Percentiles rank a stretch among this genome's conserved stretches.
Evolutionary conservation across 2,113 vertebrate species (phyloP).

Genomic region (Equus przewalskii): DNA sequence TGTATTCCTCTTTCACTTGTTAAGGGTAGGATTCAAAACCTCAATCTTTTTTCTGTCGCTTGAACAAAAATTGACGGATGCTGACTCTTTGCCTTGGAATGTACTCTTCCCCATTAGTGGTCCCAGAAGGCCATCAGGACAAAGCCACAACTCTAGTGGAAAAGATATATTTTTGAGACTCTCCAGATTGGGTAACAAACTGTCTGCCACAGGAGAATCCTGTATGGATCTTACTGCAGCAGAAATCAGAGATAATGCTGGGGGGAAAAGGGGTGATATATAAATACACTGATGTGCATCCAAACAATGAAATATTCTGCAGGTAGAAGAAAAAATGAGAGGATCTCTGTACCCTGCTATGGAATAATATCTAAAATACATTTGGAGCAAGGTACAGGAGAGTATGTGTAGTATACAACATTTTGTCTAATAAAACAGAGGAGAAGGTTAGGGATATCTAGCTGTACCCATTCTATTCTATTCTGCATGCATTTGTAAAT

Average conservation of each 20-base stretch:
- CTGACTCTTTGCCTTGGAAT: neutral
- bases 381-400: neutral
- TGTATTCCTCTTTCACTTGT: neutral
- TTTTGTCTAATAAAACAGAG: neutral
- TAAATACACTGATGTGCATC: neutral
- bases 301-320: neutral
- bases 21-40: neutral
- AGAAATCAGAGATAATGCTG: neutral
- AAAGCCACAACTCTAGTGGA: neutral
- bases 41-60: neutral
- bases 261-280: neutral
- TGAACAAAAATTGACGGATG: neutral
- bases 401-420: neutral
- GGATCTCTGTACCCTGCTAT: neutral
- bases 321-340: neutral
- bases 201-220: neutral
- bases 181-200: neutral
- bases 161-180: neutral
- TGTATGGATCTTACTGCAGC: neutral
- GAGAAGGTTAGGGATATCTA: neutral
- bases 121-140: neutral
- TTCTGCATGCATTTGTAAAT: neutral
- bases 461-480: no score
- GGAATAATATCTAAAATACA: neutral
- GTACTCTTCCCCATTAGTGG: neutral